Base-by-base conservation (phyloP, 2,797 vertebrate species). In the Diplodus puntazzo region DNA sequence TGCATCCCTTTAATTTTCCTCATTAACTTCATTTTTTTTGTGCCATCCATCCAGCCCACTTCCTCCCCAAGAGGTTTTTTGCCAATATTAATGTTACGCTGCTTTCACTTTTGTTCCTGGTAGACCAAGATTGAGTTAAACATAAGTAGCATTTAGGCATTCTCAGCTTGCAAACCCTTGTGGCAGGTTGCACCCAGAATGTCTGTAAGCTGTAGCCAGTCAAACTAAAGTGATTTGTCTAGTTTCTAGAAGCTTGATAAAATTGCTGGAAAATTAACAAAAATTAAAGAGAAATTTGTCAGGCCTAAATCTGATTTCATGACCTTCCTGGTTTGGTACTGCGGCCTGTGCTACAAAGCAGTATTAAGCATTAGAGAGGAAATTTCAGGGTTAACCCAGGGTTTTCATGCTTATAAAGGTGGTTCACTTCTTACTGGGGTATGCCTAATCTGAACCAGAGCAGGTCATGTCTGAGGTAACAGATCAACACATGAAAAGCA, bases 31-130 rank as follows among this genome's bases (percentile, higher is more conserved):
- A n/a, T 10, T 45, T 49, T 11, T 53, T 72, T 63, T 30, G 3
- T 3, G 45, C 20, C 69, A 63, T 63, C 25, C 42, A 63, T 54
- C 13, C 9, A 18, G 9, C 8, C 23, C 46, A 48, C 21, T 3
- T 34, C n/a, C 53, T 48, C 14, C 14, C 55, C 46, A 58, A 70
- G 34, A 70, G 27, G 14, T 13, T 70, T 73, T 45, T 57, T 20
- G 43, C 43, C 52, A 49, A 7, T 46, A 39, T 55, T 48, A 39
- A 39, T 74, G 10, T 60, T 30, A 50, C 2, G 0, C 68, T 71
- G 10, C 73, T 21, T 75, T 23, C 20, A 21, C 21, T 18, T 60
- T 60, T 27, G 23, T 30, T 34, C 14, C 34, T 21, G 5, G 30
- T 14, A 13, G 14, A 53, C 2, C 16, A 30, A 34, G 16, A 18